Percentiles rank a stretch among this genome's conserved stretches.
Evolutionary conservation across 2,113 vertebrate species (phyloP).

Genomic region (Brachypodius melanocephalos): DNA sequence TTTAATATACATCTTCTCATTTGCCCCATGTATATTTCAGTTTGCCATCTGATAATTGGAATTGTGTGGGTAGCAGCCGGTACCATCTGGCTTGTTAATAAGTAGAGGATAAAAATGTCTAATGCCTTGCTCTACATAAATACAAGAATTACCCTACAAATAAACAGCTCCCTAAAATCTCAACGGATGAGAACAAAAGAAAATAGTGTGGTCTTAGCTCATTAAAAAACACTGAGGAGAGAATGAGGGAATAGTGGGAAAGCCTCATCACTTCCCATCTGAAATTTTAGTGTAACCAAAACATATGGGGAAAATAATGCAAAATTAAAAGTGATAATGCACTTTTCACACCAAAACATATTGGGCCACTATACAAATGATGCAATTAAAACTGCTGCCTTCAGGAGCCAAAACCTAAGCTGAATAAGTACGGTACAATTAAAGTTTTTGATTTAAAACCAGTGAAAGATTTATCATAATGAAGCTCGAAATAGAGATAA

Average conservation of each 20-base stretch:
- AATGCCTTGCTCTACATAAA: constrained; percentile 68
- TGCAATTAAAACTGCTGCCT: constrained; percentile 66
- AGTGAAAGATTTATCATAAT: constrained; percentile 57
- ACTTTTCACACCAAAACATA: constrained; percentile 67
- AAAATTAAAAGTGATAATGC: constrained; percentile 58
- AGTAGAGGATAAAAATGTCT: constrained; percentile 70
- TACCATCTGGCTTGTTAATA: constrained; percentile 72
- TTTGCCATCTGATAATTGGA: constrained; percentile 70
- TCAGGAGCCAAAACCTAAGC: constrained; percentile 47
- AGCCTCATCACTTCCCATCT: constrained; percentile 4
- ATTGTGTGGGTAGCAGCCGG: constrained; percentile 66
- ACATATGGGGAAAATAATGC: constrained; percentile 63
- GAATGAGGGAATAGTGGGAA: constrained; percentile 10
- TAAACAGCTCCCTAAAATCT: constrained; percentile 63
- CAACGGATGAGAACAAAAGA: constrained; percentile 54
- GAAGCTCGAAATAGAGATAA: constrained; percentile 50
- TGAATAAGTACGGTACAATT: constrained; percentile 50
- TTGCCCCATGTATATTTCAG: constrained; percentile 66
- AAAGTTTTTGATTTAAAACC: constrained; percentile 64
- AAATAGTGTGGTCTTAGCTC: constrained; percentile 24
- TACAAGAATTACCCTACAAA: constrained; percentile 65
- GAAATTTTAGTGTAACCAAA: constrained; percentile 63
- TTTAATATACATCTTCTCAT: constrained; percentile 67
- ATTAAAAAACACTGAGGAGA: constrained; percentile 31
- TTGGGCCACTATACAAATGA: constrained; percentile 59